Percentiles rank a stretch among this genome's conserved stretches.
phyloP scores from a whole-genome alignment of 23 tunicate genomes.

The Diplosoma virens region DNA sequence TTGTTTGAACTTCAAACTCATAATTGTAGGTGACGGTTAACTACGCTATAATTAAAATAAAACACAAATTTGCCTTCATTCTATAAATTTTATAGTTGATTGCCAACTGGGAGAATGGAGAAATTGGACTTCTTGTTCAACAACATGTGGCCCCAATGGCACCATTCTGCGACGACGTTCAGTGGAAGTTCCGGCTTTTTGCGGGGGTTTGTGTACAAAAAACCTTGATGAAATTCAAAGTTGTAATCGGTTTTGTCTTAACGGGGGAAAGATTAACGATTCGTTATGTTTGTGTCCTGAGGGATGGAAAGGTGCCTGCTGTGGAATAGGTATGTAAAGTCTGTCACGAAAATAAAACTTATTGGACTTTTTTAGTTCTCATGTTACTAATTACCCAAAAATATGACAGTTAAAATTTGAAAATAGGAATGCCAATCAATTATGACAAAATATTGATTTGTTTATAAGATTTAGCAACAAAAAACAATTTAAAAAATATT shows the following conservation, averaged over 20 bases:
- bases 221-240: background rate
- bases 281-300: background rate
- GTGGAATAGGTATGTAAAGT: slow-evolving; percentile 21
- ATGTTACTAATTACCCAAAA: no score
- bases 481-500: no score
- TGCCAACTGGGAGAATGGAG: slow-evolving; percentile 1
- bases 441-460: no score
- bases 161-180: background rate
- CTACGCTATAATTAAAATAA: no score
- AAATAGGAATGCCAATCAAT: no score
- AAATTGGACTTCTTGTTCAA: background rate
- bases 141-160: slow-evolving; percentile 12
- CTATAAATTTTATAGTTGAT: slow-evolving; percentile 3
- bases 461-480: no score
- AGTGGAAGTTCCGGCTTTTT: background rate
- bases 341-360: no score
- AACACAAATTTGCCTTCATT: no score
- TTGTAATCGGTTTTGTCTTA: slow-evolving; percentile 25
- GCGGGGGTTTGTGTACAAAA: slow-evolving; percentile 5
- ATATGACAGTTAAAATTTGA: no score
- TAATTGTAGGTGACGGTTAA: no score
- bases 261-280: slow-evolving; percentile 2
- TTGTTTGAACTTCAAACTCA: no score
- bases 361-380: no score
- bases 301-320: slow-evolving; percentile 41